Percentiles rank a stretch among this genome's conserved stretches.
These are phyloP conservation scores for Coenobita brevimanus DNA, from an alignment of 1,140 invertebrate genomes.

Conservation along the genomic window DNA sequence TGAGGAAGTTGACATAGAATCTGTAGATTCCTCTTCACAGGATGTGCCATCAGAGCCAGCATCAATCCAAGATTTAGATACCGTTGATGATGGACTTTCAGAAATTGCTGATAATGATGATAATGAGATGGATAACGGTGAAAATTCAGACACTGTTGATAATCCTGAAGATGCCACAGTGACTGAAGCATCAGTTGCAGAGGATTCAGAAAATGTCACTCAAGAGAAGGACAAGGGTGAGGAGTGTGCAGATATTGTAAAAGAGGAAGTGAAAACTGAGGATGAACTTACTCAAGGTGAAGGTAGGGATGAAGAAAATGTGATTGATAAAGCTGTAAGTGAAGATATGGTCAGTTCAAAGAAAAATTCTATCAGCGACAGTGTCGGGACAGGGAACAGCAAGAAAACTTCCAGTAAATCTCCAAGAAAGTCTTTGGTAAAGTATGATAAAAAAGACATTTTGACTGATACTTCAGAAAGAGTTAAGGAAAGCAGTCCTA, in stretches of 20 bases:
- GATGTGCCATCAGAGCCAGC: conserved; percentile 53
- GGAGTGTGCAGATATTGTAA: too few relatives aligned
- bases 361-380: too few relatives aligned
- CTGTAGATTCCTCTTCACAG: conserved; percentile 58
- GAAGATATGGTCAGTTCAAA: too few relatives aligned
- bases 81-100: conserved; percentile 40
- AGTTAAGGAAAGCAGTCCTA: too few relatives aligned
- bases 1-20: conserved; percentile 59
- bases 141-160: background rate
- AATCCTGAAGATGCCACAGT: conserved; percentile 14
- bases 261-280: too few relatives aligned
- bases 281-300: too few relatives aligned
- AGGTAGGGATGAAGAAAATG: background rate
- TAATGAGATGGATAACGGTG: conserved; percentile 42
- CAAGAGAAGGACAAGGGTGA: background rate
- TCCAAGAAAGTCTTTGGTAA: too few relatives aligned
- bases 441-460: too few relatives aligned
- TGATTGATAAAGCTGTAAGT: too few relatives aligned
- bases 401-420: too few relatives aligned
- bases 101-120: conserved; percentile 52
- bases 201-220: conserved; percentile 13
- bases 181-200: background rate
- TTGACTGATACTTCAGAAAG: too few relatives aligned
- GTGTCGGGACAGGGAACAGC: too few relatives aligned
- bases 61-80: conserved; percentile 37